phyloP scores from a whole-genome alignment of 2,888 invertebrate species.

The Malachius bipustulatus region DNA sequence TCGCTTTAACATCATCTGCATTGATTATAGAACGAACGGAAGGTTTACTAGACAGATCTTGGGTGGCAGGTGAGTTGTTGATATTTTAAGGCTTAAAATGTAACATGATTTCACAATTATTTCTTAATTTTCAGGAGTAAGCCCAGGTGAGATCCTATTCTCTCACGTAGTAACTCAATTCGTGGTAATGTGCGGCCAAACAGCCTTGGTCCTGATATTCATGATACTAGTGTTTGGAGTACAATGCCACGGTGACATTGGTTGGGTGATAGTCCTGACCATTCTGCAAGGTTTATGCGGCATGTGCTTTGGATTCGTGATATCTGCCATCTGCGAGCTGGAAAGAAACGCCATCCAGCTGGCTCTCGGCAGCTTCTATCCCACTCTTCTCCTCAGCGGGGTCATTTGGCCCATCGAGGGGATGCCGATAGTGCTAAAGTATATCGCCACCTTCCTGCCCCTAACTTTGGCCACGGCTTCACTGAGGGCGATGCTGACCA shows the following conservation, averaged over 20 bases:
- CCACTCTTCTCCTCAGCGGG: conserved; percentile 81
- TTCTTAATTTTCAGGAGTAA: conserved; percentile 59
- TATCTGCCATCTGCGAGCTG: conserved; percentile 82
- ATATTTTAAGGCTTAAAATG: background rate
- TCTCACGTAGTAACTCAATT: conserved; percentile 92
- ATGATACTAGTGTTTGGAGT: conserved; percentile 86
- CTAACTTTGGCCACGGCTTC: conserved; percentile 88
- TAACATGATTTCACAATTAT: conserved; percentile 1
- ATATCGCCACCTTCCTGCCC: conserved; percentile 73
- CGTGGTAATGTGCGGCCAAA: conserved; percentile 90
- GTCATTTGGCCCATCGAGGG: conserved; percentile 96
- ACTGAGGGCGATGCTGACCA: conserved; percentile 70
- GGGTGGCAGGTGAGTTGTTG: conserved; percentile 60
- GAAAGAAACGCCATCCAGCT: conserved; percentile 89
- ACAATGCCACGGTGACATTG: conserved; percentile 77
- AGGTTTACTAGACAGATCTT: conserved; percentile 81
- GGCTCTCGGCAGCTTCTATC: conserved; percentile 89
- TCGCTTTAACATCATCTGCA: conserved; percentile 85
- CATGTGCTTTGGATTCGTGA: conserved; percentile 93
- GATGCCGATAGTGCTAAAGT: conserved; percentile 71
- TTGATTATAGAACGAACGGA: conserved; percentile 85
- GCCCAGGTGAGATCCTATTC: conserved; percentile 82
- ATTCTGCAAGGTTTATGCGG: conserved; percentile 86
- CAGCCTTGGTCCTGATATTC: conserved; percentile 78
- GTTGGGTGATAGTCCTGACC: conserved; percentile 73